Percentiles rank a stretch among this genome's conserved stretches.
Evolutionary conservation across 2,797 vertebrate genomes (phyloP).

Genomic region (Acanthornis magna): DNA sequence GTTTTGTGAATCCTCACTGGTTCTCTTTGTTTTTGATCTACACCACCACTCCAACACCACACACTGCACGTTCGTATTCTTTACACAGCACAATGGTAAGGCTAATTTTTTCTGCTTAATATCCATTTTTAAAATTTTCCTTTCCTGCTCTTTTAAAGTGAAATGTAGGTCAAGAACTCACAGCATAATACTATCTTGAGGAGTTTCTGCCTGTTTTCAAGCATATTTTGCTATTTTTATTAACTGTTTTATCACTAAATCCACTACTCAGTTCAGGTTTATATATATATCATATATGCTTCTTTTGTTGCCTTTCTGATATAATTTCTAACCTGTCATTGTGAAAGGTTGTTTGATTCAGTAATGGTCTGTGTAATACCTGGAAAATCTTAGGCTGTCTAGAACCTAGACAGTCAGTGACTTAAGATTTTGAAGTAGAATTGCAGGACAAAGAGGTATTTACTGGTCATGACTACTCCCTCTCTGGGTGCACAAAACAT

Average conservation of each 20-base stretch:
- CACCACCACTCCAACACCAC: neutral
- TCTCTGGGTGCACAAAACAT: neutral
- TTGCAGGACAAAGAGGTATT: neutral
- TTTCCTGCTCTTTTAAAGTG: neutral
- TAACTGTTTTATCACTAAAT: neutral
- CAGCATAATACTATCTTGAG: neutral
- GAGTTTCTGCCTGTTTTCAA: neutral
- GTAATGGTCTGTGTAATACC: neutral
- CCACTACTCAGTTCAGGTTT: neutral
- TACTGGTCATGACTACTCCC: neutral
- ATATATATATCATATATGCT: neutral
- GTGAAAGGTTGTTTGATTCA: neutral
- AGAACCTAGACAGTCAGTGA: neutral
- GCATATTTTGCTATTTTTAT: neutral
- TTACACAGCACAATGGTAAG: neutral
- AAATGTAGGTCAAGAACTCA: neutral
- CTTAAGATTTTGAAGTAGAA: neutral
- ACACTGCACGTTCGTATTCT: neutral
- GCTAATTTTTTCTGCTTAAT: slow-evolving; percentile 10
- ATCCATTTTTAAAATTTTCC: neutral
- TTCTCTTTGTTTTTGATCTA: slow-evolving; percentile 18
- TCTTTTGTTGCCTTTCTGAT: neutral
- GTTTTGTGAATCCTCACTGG: neutral
- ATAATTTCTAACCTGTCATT: neutral
- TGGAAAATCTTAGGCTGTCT: neutral